These are phyloP conservation scores for Tenebrio molitor DNA, from an alignment of 1,140 invertebrate species.

Conservation along the genomic window DNA sequence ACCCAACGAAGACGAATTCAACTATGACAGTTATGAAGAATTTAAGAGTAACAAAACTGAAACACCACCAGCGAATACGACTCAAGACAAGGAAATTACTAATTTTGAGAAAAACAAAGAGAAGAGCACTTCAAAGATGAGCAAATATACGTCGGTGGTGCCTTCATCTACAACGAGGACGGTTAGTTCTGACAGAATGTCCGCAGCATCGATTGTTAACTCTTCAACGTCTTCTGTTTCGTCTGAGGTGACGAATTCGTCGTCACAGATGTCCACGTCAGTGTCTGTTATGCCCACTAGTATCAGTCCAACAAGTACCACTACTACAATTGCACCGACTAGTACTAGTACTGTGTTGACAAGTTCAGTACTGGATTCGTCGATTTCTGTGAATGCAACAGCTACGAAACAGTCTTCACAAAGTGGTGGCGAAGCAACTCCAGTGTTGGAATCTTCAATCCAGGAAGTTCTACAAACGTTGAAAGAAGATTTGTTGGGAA, in stretches of 20 bases:
- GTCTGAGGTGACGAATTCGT: too few species aligned
- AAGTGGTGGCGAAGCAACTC: constrained; percentile 43
- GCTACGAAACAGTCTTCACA: constrained; percentile 3
- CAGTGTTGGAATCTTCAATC: constrained; percentile 60
- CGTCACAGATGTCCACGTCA: too few species aligned
- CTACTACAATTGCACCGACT: too few species aligned
- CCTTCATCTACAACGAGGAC: constrained; percentile 9
- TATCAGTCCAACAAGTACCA: too few species aligned
- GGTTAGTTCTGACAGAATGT: not conserved
- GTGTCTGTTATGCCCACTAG: too few species aligned
- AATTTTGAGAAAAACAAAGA: constrained; percentile 64
- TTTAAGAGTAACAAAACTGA: constrained; percentile 43
- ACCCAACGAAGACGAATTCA: constrained; percentile 45
- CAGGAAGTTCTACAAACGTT: constrained; percentile 56
- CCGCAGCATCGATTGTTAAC: not conserved
- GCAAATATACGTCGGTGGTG: constrained; percentile 54
- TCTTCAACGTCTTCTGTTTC: not conserved
- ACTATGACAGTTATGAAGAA: constrained; percentile 24
- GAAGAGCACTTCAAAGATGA: constrained; percentile 59
- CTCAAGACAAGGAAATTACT: constrained; percentile 54
- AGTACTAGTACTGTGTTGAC: too few species aligned
- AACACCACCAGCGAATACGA: not conserved
- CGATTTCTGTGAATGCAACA: constrained; percentile 43
- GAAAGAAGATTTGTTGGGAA: constrained; percentile 49
- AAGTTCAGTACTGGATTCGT: constrained; percentile 23